These are phyloP conservation scores for Diarsia brunnea DNA, from an alignment of 2,888 invertebrate genomes.

Conservation along the genomic window DNA sequence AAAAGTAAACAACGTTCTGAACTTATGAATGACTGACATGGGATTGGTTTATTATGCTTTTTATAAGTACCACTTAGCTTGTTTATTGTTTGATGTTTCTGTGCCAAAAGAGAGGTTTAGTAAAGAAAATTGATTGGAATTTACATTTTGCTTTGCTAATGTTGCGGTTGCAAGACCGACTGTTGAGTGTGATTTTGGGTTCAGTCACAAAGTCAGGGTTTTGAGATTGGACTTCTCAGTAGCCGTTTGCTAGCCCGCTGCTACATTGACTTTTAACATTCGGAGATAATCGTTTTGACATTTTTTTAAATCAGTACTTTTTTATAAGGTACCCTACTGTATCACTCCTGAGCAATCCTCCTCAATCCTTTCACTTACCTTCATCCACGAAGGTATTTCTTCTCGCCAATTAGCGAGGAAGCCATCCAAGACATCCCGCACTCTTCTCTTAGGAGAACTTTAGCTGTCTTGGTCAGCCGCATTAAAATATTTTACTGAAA, in stretches of 20 bases:
- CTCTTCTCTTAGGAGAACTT: too few species aligned
- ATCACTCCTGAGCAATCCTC: too few species aligned
- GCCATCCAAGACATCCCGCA: too few species aligned
- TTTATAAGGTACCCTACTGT: too few species aligned
- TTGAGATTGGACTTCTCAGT: not conserved
- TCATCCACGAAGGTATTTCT: too few species aligned
- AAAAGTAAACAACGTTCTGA: constrained; percentile 54
- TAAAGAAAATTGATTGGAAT: not conserved
- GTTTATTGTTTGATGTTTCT: constrained; percentile 25
- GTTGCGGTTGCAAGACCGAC: not conserved
- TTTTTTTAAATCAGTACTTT: not conserved
- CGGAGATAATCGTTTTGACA: not conserved
- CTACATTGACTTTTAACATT: not conserved
- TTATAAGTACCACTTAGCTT: constrained; percentile 26
- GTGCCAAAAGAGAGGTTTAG: constrained; percentile 2
- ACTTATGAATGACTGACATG: constrained; percentile 38
- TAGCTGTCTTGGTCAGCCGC: too few species aligned
- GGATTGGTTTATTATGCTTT: constrained; percentile 44
- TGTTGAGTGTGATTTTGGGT: not conserved
- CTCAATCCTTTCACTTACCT: too few species aligned
- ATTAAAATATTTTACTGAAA: not conserved
- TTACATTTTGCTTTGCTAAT: not conserved
- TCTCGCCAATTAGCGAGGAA: too few species aligned
- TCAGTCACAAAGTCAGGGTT: not conserved
- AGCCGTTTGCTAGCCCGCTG: not conserved